These are phyloP conservation scores for Chorisops tibialis DNA, from an alignment of 2,888 invertebrate species.

Conservation along the genomic window DNA sequence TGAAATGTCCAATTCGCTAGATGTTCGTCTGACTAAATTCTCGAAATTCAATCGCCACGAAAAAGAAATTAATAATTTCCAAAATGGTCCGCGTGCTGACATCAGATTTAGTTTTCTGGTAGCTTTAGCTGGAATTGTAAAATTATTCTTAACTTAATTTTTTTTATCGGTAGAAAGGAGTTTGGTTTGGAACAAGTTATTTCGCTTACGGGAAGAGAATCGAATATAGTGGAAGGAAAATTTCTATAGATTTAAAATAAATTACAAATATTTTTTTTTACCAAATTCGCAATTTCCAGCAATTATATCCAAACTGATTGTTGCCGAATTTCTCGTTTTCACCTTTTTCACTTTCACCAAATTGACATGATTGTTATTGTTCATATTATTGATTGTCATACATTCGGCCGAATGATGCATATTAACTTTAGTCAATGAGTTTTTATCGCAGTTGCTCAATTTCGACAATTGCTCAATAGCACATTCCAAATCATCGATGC, in stretches of 20 bases:
- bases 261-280: no score
- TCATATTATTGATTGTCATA: constrained; percentile 41
- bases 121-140: constrained; percentile 16
- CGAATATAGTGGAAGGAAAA: background rate
- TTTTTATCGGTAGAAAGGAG: no score
- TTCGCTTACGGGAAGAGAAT: background rate
- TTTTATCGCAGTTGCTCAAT: constrained; percentile 37
- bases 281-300: constrained; percentile 44
- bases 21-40: constrained; percentile 9
- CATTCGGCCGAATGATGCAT: constrained; percentile 34
- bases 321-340: constrained; percentile 46
- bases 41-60: constrained; percentile 29
- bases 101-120: background rate
- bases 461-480: constrained; percentile 33
- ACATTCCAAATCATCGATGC: constrained; percentile 26
- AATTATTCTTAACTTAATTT: background rate
- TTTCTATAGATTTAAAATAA: no score
- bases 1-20: constrained; percentile 55
- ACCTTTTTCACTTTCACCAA: constrained; percentile 48
- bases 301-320: constrained; percentile 48
- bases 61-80: constrained; percentile 31
- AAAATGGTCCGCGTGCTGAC: constrained; percentile 7
- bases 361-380: constrained; percentile 45
- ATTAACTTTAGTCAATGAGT: constrained; percentile 32
- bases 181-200: no score